A percentile compares a stretch with the other conserved stretches of the same genome.
phyloP scores from a whole-genome alignment of 1,140 invertebrate genomes.

The Thereuonema tuberculata region DNA sequence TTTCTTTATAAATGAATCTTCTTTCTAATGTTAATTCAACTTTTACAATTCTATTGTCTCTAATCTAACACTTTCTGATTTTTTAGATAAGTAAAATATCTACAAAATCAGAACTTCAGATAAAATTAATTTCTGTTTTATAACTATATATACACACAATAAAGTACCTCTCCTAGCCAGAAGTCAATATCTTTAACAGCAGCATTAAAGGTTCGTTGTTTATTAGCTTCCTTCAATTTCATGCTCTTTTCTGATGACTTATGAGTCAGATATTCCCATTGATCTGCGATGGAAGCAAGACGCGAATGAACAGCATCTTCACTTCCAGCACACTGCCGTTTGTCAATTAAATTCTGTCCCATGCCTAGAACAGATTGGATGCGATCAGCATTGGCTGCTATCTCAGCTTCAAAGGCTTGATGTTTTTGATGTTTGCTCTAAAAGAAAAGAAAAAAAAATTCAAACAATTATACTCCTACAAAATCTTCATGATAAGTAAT shows the following conservation, averaged over 20 bases:
- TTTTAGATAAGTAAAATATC: too few relatives aligned
- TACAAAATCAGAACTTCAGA: too few relatives aligned
- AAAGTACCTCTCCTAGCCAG: constrained; percentile 91
- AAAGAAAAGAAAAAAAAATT: constrained; percentile 17
- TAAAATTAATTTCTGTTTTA: too few relatives aligned
- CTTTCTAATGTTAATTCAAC: too few relatives aligned
- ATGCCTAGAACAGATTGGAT: constrained; percentile 90
- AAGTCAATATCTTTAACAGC: constrained; percentile 99
- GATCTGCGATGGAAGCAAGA: constrained; percentile 86
- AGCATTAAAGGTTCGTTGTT: constrained; percentile 96
- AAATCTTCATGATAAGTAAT: too few relatives aligned
- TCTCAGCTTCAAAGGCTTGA: constrained; percentile 97
- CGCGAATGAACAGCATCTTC: constrained; percentile 78
- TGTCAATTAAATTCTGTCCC: constrained; percentile 90
- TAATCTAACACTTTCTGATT: too few relatives aligned
- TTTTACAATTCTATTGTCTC: too few relatives aligned
- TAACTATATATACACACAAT: too few relatives aligned
- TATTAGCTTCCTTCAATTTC: constrained; percentile 97
- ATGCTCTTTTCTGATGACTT: constrained; percentile 96
- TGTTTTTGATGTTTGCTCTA: constrained; percentile 91
- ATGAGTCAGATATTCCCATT: constrained; percentile 96
- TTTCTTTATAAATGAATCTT: too few relatives aligned
- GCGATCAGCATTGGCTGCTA: constrained; percentile 94
- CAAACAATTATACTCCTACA: too few relatives aligned
- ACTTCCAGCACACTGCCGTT: constrained; percentile 78